phyloP scores from a whole-genome alignment of 2,888 invertebrate species.

The Mythimna impura region DNA sequence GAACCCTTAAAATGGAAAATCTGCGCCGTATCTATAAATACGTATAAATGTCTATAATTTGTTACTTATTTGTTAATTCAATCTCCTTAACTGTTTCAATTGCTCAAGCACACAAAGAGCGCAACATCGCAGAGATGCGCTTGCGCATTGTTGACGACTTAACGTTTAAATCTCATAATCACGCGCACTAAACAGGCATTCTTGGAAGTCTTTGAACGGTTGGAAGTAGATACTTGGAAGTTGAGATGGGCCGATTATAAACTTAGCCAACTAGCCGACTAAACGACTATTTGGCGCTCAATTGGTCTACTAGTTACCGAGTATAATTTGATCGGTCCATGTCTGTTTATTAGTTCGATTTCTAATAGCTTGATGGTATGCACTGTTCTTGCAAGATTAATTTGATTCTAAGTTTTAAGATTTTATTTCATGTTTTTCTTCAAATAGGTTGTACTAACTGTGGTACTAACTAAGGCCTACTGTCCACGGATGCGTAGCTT shows the following conservation, averaged over 20 bases:
- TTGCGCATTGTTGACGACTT: constrained; percentile 42
- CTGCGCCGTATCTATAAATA: constrained; percentile 1
- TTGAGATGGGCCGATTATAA: neutral
- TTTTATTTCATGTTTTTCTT: too few relatives aligned
- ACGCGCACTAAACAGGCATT: constrained; percentile 38
- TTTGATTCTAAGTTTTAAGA: neutral
- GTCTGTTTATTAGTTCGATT: neutral
- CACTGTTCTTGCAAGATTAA: neutral
- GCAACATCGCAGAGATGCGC: constrained; percentile 25
- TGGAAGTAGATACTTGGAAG: neutral
- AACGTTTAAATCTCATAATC: constrained; percentile 54
- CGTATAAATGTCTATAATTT: constrained; percentile 15
- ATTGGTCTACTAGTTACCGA: neutral
- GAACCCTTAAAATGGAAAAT: neutral
- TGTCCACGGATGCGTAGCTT: too few relatives aligned
- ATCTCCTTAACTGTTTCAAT: constrained; percentile 35
- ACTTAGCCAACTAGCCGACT: neutral
- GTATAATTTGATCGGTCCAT: neutral
- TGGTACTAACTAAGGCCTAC: too few relatives aligned
- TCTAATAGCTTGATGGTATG: neutral
- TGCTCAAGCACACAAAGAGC: constrained; percentile 37
- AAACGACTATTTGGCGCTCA: neutral
- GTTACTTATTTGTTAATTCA: constrained; percentile 34
- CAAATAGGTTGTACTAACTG: too few relatives aligned
- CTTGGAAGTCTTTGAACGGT: constrained; percentile 25